phyloP scores from a whole-genome alignment of 2,113 vertebrate species.

The Scalopus aquaticus region DNA sequence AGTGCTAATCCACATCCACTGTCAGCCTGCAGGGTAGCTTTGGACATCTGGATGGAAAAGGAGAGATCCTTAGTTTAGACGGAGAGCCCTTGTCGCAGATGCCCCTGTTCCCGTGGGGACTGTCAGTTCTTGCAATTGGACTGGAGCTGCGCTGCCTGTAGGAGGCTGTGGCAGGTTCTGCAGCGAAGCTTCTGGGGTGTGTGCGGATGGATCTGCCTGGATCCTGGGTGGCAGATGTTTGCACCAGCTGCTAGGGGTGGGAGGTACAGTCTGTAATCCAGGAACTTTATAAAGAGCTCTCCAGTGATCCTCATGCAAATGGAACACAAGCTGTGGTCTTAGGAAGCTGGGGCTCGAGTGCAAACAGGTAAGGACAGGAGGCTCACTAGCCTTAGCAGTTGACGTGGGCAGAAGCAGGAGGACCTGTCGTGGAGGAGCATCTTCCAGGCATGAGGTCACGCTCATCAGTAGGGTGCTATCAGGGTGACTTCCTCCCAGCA shows the following conservation, averaged over 20 bases:
- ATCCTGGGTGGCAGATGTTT: slow-evolving; percentile 34
- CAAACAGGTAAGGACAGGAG: background rate
- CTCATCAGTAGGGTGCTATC: background rate
- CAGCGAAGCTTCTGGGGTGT: background rate
- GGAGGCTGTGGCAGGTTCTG: background rate
- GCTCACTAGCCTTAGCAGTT: background rate
- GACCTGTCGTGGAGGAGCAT: background rate
- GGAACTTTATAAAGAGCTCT: background rate
- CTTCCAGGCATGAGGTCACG: background rate
- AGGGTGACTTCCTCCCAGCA: background rate
- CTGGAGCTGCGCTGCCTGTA: background rate
- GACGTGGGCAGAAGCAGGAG: background rate
- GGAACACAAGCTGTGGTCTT: background rate
- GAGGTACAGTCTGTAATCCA: background rate
- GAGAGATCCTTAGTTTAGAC: background rate
- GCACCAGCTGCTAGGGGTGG: slow-evolving; percentile 24
- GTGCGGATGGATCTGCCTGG: background rate
- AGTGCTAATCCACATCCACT: accelerated
- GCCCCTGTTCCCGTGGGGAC: background rate
- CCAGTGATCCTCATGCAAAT: background rate
- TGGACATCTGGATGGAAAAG: background rate
- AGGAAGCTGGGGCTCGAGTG: background rate
- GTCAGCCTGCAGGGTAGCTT: too few relatives aligned
- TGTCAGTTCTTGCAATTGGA: background rate
- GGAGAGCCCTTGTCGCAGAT: background rate